phyloP scores from a whole-genome alignment of 1,140 invertebrate species.

The Aphaenogaster rudis region DNA sequence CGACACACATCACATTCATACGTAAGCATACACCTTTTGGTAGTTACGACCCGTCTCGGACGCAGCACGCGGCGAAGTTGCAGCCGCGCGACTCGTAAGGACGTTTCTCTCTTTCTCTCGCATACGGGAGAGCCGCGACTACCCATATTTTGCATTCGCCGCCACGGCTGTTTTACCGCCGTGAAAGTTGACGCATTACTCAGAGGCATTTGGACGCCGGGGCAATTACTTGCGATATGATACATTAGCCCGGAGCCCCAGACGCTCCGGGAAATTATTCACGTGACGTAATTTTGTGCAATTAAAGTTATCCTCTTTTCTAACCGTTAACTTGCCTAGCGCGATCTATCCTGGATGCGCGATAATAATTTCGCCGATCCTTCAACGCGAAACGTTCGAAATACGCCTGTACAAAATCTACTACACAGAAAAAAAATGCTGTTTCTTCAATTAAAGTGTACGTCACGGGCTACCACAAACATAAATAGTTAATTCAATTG shows the following conservation, averaged over 20 bases:
- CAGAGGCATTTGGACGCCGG: constrained; percentile 20
- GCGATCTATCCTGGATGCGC: background rate
- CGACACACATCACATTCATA: background rate
- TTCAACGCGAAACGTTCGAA: background rate
- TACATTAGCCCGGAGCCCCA: constrained; percentile 20
- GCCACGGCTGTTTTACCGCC: constrained; percentile 27
- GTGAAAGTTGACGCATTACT: constrained; percentile 60
- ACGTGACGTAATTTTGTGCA: constrained; percentile 27
- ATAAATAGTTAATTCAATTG: no score
- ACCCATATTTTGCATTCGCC: constrained; percentile 33
- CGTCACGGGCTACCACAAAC: no score
- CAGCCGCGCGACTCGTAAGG: constrained; percentile 16
- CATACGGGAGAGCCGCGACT: background rate
- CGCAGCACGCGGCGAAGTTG: background rate
- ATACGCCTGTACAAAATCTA: background rate
- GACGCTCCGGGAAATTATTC: constrained; percentile 33
- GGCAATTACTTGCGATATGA: constrained; percentile 39
- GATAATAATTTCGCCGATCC: constrained; percentile 23
- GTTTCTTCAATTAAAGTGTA: no score
- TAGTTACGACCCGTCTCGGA: constrained; percentile 28
- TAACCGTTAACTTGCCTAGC: background rate
- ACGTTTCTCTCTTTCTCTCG: constrained; percentile 12
- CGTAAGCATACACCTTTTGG: background rate
- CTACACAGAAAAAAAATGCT: background rate
- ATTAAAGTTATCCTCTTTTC: constrained; percentile 8